Conservation (phyloP, 2,113 vertebrate genomes). For the Misgurnus mizolepis region DNA sequence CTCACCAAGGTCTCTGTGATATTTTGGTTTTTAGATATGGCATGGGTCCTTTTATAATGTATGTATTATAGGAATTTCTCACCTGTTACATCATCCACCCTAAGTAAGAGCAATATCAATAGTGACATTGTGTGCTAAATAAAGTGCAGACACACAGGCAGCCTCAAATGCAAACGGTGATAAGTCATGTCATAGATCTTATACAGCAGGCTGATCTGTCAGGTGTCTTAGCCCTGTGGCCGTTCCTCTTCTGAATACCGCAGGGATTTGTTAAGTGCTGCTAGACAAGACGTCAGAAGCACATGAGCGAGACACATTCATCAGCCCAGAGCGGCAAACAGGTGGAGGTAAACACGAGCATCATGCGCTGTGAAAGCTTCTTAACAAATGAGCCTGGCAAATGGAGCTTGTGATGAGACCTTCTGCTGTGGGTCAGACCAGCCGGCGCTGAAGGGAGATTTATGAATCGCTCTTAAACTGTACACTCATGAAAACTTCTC, state of each 20-base stretch:
- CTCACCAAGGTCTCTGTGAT: too few species aligned
- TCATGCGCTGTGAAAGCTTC: slow-evolving; percentile 63
- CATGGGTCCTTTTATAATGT: too few species aligned
- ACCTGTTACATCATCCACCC: background rate
- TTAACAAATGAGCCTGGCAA: slow-evolving; percentile 69
- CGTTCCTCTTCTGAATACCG: slow-evolving; percentile 15
- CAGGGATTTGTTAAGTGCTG: slow-evolving; percentile 31
- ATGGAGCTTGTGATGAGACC: slow-evolving; percentile 60
- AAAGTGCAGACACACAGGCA: background rate
- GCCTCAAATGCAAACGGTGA: slow-evolving; percentile 10
- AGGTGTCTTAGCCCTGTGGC: slow-evolving; percentile 34
- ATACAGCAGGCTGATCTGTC: slow-evolving; percentile 49
- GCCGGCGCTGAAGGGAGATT: slow-evolving; percentile 56
- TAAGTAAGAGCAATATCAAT: background rate
- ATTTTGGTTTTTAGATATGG: too few species aligned
- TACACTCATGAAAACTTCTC: background rate
- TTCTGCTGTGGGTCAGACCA: slow-evolving; percentile 57
- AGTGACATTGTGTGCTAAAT: background rate
- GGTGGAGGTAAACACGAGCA: slow-evolving; percentile 67
- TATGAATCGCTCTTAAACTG: slow-evolving; percentile 36
- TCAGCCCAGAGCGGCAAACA: slow-evolving; percentile 61
- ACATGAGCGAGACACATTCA: slow-evolving; percentile 48
- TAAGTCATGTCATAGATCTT: slow-evolving; percentile 31
- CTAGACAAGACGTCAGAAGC: slow-evolving; percentile 22
- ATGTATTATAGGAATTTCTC: too few species aligned